Percentiles rank a stretch among this genome's conserved stretches.
Conservation (phyloP, 2,888 invertebrate species). For the Rhyacophila evoluta region DNA sequence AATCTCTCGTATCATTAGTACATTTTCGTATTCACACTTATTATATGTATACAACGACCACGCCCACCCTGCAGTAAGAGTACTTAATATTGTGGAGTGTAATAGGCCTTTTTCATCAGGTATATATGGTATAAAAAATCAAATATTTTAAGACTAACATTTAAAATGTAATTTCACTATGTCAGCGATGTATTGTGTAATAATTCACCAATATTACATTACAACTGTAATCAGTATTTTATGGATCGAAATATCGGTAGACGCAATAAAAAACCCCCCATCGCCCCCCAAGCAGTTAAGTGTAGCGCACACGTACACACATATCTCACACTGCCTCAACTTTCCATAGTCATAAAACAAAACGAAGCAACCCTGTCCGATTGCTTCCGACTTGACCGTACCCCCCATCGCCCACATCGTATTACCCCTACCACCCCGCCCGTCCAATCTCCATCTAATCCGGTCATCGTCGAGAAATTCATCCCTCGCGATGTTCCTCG, state of each 20-base stretch:
- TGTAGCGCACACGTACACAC: not conserved
- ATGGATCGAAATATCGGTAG: not conserved
- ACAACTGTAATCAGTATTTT: too few relatives aligned
- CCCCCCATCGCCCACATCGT: not conserved
- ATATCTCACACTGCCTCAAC: conserved; percentile 19
- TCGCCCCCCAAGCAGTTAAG: not conserved
- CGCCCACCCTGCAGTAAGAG: too few relatives aligned
- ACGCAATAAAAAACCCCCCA: not conserved
- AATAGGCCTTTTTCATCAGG: too few relatives aligned
- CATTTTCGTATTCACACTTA: too few relatives aligned
- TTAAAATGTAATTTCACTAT: too few relatives aligned
- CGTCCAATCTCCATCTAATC: conserved; percentile 55
- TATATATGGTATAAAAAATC: too few relatives aligned
- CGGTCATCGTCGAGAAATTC: conserved; percentile 53
- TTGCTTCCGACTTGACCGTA: conserved; percentile 37
- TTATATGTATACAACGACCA: too few relatives aligned
- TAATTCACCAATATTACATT: too few relatives aligned
- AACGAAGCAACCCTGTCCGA: conserved; percentile 36
- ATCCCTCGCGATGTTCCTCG: conserved; percentile 41
- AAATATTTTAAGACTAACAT: too few relatives aligned
- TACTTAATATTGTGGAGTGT: too few relatives aligned
- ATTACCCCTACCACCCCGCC: not conserved
- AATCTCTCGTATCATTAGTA: too few relatives aligned
- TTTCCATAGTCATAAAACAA: conserved; percentile 40
- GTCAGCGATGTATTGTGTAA: too few relatives aligned